A percentile compares a stretch with the other conserved stretches of the same genome.
Conservation (phyloP, 1,140 invertebrate species). For the Drosophila pseudoobscura region DNA sequence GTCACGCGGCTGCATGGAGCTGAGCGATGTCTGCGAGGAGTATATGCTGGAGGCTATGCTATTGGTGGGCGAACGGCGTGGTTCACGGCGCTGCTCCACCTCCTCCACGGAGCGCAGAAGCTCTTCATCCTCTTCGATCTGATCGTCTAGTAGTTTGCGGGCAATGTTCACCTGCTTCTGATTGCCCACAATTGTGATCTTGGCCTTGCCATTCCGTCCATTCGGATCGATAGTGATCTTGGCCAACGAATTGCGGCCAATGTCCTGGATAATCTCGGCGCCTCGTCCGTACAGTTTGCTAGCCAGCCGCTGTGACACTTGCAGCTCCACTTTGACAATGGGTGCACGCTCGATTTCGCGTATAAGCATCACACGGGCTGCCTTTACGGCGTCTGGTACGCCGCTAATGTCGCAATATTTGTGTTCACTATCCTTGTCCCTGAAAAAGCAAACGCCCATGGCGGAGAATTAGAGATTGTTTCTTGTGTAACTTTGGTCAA, state of each 20-base stretch:
- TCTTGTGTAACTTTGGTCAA: not conserved
- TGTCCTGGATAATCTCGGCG: slow-evolving; percentile 88
- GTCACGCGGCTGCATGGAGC: slow-evolving; percentile 71
- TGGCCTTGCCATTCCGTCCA: slow-evolving; percentile 72
- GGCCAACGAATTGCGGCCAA: slow-evolving; percentile 84
- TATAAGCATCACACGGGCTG: slow-evolving; percentile 89
- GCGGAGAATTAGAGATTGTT: not conserved
- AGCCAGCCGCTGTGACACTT: slow-evolving; percentile 86
- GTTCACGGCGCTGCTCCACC: slow-evolving; percentile 84
- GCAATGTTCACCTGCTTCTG: slow-evolving; percentile 86
- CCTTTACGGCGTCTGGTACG: slow-evolving; percentile 85
- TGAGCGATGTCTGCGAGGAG: slow-evolving; percentile 75
- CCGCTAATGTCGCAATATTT: slow-evolving; percentile 88
- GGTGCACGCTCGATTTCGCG: slow-evolving; percentile 89
- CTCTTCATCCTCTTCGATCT: slow-evolving; percentile 85
- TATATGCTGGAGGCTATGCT: slow-evolving; percentile 68
- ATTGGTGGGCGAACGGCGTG: slow-evolving; percentile 83
- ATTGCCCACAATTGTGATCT: slow-evolving; percentile 86
- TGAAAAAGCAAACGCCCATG: slow-evolving; percentile 12
- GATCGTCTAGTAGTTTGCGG: slow-evolving; percentile 85
- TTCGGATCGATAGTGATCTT: slow-evolving; percentile 75
- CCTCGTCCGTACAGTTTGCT: slow-evolving; percentile 89
- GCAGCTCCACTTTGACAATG: slow-evolving; percentile 86
- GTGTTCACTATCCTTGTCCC: slow-evolving; percentile 84
- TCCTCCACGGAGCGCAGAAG: slow-evolving; percentile 83